Evolutionary conservation across 2,888 invertebrate genomes (phyloP).

Genomic region (Ernsta delagoae): DNA sequence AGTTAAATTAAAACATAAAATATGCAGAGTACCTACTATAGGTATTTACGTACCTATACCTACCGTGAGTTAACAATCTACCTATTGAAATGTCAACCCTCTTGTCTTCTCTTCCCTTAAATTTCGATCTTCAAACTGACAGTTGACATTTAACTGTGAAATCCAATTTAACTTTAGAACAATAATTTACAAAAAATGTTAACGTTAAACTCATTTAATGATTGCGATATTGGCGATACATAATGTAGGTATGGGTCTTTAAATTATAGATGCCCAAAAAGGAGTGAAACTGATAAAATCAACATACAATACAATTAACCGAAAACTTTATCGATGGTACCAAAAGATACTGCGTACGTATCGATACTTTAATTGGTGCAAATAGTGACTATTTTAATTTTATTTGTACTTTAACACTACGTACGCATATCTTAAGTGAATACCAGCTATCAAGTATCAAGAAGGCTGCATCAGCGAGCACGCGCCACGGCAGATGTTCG

Average conservation of each 20-base stretch:
- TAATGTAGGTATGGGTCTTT: background rate
- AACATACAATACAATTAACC: background rate
- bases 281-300: constrained; percentile 14
- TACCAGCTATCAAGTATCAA: constrained; percentile 57
- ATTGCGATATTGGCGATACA: background rate
- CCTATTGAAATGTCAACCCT: background rate
- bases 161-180: too few relatives aligned
- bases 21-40: too few relatives aligned
- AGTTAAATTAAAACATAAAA: too few relatives aligned
- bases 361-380: constrained; percentile 9
- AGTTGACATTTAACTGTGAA: too few relatives aligned
- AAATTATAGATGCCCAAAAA: background rate
- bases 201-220: too few relatives aligned
- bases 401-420: too few relatives aligned
- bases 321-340: background rate
- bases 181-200: too few relatives aligned
- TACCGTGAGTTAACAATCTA: too few relatives aligned
- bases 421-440: background rate
- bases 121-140: too few relatives aligned
- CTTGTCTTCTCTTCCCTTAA: too few relatives aligned
- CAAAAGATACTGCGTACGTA: background rate
- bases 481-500: constrained; percentile 75
- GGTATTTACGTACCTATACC: too few relatives aligned
- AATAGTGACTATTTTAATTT: background rate
- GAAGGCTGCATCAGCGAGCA: constrained; percentile 50